Evolutionary conservation across 2,113 vertebrate genomes (phyloP).

Genomic region (Heterotilapia buettikoferi): DNA sequence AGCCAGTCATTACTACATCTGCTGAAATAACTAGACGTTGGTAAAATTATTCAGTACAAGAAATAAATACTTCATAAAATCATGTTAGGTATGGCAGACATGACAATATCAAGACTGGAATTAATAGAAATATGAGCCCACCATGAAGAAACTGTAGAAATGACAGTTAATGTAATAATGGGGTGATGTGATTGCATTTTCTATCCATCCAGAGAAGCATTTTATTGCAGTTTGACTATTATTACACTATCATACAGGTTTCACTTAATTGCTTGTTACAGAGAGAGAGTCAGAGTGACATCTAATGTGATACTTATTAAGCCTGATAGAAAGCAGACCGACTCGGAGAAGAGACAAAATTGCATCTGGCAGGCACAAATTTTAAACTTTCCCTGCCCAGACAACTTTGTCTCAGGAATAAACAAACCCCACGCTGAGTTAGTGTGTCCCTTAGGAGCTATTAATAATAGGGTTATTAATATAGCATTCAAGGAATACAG

Average conservation of each 20-base stretch:
- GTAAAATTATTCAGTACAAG: not conserved
- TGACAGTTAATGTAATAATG: conserved; percentile 33
- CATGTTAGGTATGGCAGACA: not conserved
- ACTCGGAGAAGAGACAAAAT: not conserved
- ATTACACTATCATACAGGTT: conserved; percentile 26
- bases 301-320: conserved; percentile 23
- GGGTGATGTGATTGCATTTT: conserved; percentile 37
- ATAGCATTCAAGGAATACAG: not conserved
- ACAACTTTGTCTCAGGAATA: conserved; percentile 3
- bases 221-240: conserved; percentile 23
- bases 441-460: not conserved
- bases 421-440: not conserved
- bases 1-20: not conserved
- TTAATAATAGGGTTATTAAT: conserved; percentile 32
- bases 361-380: not conserved
- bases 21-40: not conserved
- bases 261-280: conserved; percentile 39
- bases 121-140: not conserved
- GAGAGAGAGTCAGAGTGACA: not conserved
- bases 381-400: not conserved
- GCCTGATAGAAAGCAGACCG: not conserved
- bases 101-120: not conserved
- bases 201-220: not conserved
- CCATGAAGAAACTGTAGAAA: not conserved
- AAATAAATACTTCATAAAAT: not conserved